phyloP scores from a whole-genome alignment of 2,113 vertebrate species.

The Sapayoa aenigma region DNA sequence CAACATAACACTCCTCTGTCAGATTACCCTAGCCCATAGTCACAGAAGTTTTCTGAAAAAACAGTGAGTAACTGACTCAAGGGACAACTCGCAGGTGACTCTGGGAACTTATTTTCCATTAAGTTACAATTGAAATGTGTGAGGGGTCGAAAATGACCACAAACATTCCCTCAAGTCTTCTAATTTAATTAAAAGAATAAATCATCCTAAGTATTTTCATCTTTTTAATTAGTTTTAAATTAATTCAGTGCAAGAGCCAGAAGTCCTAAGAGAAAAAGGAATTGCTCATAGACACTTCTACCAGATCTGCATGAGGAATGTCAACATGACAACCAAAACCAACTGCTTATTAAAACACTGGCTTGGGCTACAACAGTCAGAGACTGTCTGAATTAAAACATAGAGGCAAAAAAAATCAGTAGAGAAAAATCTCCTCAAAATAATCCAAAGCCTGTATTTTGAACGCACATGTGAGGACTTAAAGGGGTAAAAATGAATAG shows the following conservation, averaged over 20 bases:
- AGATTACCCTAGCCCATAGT: background rate
- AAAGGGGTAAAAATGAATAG: background rate
- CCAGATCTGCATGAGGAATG: background rate
- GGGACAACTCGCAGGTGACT: background rate
- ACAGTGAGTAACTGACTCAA: background rate
- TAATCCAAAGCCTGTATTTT: background rate
- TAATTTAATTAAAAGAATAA: conserved; percentile 41
- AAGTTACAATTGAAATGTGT: background rate
- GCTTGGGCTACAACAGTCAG: background rate
- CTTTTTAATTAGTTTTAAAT: conserved; percentile 33
- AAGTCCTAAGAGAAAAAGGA: conserved; percentile 1
- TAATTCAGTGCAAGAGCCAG: background rate
- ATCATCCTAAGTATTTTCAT: conserved; percentile 4
- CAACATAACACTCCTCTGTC: background rate
- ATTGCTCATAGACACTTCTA: background rate
- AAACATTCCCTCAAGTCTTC: conserved; percentile 24
- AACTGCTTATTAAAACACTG: background rate
- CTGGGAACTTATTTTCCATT: background rate
- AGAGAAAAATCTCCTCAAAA: background rate
- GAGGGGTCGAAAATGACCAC: conserved; percentile 29
- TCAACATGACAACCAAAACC: background rate
- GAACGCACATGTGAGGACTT: background rate
- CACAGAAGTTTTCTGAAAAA: background rate
- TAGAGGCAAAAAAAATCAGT: background rate
- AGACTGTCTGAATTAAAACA: background rate